Conservation (phyloP, 2,888 invertebrate species). For the Calliphora vomitoria region DNA sequence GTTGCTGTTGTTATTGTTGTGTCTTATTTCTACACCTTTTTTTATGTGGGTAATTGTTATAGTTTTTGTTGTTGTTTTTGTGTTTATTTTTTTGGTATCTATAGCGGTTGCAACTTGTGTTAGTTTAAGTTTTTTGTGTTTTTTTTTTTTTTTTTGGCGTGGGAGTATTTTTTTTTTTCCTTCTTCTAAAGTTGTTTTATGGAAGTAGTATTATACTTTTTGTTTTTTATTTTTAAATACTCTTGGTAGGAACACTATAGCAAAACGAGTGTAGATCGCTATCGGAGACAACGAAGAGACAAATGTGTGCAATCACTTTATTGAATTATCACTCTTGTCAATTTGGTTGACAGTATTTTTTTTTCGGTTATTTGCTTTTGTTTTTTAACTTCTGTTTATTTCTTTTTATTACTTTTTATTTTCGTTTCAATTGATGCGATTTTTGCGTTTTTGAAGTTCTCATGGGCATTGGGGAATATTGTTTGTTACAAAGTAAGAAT, state of each 20-base stretch:
- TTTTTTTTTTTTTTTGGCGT: conserved; percentile 79
- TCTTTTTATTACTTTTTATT: conserved; percentile 27
- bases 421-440: conserved; percentile 68
- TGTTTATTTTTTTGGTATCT: conserved; percentile 63
- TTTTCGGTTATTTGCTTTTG: conserved; percentile 36
- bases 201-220: conserved; percentile 48
- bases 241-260: conserved; percentile 16
- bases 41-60: conserved; percentile 70
- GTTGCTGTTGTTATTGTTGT: conserved; percentile 54
- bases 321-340: conserved; percentile 75
- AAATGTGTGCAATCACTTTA: conserved; percentile 82
- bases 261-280: conserved; percentile 76
- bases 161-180: conserved; percentile 79
- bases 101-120: conserved; percentile 74
- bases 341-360: conserved; percentile 74
- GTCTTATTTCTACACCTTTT: conserved; percentile 71
- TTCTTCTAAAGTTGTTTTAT: conserved; percentile 51
- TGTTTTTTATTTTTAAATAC: conserved; percentile 54
- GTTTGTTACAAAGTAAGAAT: conserved; percentile 45
- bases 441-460: conserved; percentile 66
- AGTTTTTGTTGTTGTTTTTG: conserved; percentile 71
- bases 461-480: conserved; percentile 53
- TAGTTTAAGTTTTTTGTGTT: conserved; percentile 33
- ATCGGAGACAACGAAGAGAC: conserved; percentile 80
- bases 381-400: conserved; percentile 35